Conservation (phyloP, 1,140 invertebrate species). For the Yoshiicerus persimilis region DNA sequence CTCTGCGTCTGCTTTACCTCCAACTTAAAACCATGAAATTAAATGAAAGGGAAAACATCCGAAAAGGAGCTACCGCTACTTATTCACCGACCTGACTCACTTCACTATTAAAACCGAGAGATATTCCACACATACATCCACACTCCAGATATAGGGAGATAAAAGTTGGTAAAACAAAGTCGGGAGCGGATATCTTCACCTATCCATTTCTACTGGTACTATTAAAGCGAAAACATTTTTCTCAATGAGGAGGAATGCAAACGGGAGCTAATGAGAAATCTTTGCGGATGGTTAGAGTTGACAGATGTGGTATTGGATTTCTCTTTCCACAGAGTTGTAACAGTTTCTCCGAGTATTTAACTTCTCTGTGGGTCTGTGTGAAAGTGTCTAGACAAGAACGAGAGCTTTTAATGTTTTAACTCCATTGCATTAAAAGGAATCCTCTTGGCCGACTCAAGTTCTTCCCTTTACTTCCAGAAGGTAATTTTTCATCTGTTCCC, state of each 20-base stretch:
- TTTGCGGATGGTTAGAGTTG: slow-evolving; percentile 10
- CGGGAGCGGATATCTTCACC: neutral
- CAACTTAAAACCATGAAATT: slow-evolving; percentile 14
- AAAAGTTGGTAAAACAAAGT: too few relatives aligned
- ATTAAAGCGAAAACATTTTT: neutral
- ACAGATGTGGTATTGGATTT: slow-evolving; percentile 5
- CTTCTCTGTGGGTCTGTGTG: neutral
- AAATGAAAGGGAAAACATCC: slow-evolving; percentile 16
- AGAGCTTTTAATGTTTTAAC: neutral
- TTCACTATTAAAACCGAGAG: neutral
- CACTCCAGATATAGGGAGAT: too few relatives aligned
- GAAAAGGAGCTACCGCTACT: neutral
- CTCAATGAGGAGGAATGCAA: slow-evolving; percentile 11
- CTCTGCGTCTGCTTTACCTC: slow-evolving; percentile 9
- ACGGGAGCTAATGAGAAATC: slow-evolving; percentile 27
- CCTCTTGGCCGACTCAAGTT: neutral
- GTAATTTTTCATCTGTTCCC: neutral
- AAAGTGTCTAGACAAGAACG: neutral
- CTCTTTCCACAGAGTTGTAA: neutral
- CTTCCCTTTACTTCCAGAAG: neutral
- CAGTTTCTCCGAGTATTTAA: neutral
- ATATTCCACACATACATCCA: too few relatives aligned
- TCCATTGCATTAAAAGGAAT: neutral
- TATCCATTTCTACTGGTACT: neutral
- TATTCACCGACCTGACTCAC: neutral